Base-by-base conservation (phyloP, 1,140 invertebrate species). In the Thaumatotibia leucotreta region DNA sequence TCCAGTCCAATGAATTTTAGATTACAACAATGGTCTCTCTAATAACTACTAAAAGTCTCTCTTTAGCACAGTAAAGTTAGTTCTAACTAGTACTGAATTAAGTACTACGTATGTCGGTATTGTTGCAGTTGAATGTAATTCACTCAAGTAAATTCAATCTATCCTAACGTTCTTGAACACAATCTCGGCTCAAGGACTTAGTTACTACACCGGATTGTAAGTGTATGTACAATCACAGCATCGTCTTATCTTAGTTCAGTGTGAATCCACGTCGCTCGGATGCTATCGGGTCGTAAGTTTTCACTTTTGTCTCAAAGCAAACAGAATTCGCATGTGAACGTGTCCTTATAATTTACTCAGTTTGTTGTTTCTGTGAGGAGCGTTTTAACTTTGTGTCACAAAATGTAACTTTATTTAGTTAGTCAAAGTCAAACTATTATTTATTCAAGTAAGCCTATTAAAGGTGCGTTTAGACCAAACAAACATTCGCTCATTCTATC, bases 191-290 rank as follows among this genome's bases (percentile, higher is more conserved):
- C 11, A n/a, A 35, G 11, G 33, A 35, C 33, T 45, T 45, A 45
- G 14, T 45, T 45, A 14, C 39, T 20, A 20, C 17, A 45, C 39
- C 8, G n/a, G 20, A 45, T 20, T 20, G 39, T 20, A 45, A 45
- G n/a, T 17, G 35, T 20, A 45, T 17, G 35, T 20, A 45, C 6
- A 20, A 20, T 20, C 39, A 20, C 39, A 45, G 17, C 14, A 8
- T 14, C 52, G 27, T 14, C 52, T 58, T 58, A 58, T 58, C 50
- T 54, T 24, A 4, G 27, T 24, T 9, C 50, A 24, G 50, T 29
- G 52, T 58, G 24, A 20, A 58, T 58, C 14, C 24, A 58, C 52
- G 50, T 54, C 50, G 11, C 23, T 58, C 52, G 52, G 52, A 58
- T 58, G 52, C 24, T 58, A 58, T 58, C 52, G 6, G 9, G 5